Evolutionary conservation across 2,888 invertebrate genomes (phyloP).

Genomic region (Fragum sueziense): DNA sequence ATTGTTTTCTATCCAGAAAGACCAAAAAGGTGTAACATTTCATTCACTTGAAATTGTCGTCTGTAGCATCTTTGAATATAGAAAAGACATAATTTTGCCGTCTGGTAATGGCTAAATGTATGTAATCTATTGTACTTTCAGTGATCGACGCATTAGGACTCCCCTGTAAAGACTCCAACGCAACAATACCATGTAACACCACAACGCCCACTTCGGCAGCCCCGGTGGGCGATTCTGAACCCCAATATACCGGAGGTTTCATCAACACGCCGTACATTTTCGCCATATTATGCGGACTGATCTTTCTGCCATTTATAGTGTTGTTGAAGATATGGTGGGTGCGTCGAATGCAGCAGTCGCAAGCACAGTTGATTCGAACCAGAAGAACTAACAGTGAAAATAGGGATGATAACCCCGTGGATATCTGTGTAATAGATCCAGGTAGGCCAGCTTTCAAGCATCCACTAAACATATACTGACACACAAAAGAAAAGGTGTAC

Average conservation of each 20-base stretch:
- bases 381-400: background rate
- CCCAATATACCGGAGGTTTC: background rate
- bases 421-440: constrained; percentile 2
- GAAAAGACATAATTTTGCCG: no score
- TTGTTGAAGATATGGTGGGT: constrained; percentile 13
- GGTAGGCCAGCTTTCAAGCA: no score
- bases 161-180: background rate
- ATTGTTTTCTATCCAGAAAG: background rate
- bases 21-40: no score
- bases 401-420: background rate
- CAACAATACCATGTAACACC: background rate
- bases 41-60: no score
- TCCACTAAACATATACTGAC: no score
- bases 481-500: no score
- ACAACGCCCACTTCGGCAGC: background rate
- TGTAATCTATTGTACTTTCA: no score
- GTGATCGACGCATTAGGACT: background rate
- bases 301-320: background rate
- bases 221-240: background rate
- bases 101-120: no score
- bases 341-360: background rate
- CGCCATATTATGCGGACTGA: background rate
- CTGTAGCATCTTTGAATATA: no score
- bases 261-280: constrained; percentile 10
- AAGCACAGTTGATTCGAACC: background rate